Base-by-base conservation (phyloP, 2,888 invertebrate species). In the Eurois occulta region DNA sequence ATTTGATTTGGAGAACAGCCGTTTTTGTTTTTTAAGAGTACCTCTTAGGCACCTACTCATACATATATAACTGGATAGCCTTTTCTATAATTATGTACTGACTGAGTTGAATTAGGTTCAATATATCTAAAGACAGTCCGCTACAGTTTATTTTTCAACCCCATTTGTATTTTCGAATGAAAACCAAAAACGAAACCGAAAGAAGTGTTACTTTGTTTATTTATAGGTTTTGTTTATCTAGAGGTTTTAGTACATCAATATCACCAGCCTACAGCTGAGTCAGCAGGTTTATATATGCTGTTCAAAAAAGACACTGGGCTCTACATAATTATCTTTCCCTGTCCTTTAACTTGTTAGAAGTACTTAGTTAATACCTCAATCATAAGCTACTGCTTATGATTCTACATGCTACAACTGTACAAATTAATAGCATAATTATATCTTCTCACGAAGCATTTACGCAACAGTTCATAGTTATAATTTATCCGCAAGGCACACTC, bases 1-100 rank as follows among this genome's bases (percentile, higher is more conserved):
- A 60, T 28, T 66, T 55, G 43, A 65, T 81, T 73, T 52, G 32
- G 38, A 32, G 13, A 18, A 35, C 32, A 38, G 64, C n/a, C n/a
- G n/a, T n/a, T n/a, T n/a, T n/a, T 11, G 2, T 1, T 32, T 35
- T 60, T 60, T 60, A 28, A 13, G 58, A 28, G 21, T 28, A 18
- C 58, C 28, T 28, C 18, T 28, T n/a, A n/a, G n/a, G n/a, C n/a
- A 55, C 52, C n/a, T 8, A 28, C 28, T 28, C 16, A 18, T 18
- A 18, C 2, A 32, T 60, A 18, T 18, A 32, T 8, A 60, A 32
- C 8, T 21, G 18, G 18, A 32, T 60, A 10, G 21, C 32, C 32
- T 32, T 32, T 32, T 35, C n/a, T 32, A 32, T 8, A 32, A 60
- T 60, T 18, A 21, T 64, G 24, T 64, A 38, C 24, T n/a, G n/a